Evolutionary conservation across 1,140 invertebrate species (phyloP), one percentile per base, ranked within the genome.

Genomic region (Cotesia typhae): DNA sequence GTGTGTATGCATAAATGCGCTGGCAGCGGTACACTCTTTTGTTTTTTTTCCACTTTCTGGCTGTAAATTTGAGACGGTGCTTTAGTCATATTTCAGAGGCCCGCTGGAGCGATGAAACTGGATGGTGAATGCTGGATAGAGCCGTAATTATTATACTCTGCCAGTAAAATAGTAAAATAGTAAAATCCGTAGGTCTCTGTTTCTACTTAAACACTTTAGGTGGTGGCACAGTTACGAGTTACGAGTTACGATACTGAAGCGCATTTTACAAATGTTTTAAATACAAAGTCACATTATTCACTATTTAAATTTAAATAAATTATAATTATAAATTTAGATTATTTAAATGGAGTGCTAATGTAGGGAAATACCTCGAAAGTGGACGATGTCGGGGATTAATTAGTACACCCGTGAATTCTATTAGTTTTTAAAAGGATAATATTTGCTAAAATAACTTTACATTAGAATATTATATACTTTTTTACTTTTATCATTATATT

Each of bases 61-160:
- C 36, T 41, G 37, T 61, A 60, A 17, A 51, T 61, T 70, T 28
- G 28, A 38, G 28, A 17, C 59, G 60, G 60, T 70, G 60, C 67
- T 36, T 38, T 37, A 69, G 57, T 70, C 59, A 70, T 70, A 70
- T 64, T 70, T 70, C 59, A 70, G 47, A 35, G 36, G 37, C 59
- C 60, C 59, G 69, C 53, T 60, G 59, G 59, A 64, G 47, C 69
- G 69, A 70, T 60, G 69, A 70, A 70, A 70, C 69, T 70, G 60
- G 59, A 70, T 70, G 59, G 28, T 70, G 60, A 38, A 70, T 70
- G 59, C 69, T 70, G 60, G 59, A 70, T 70, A 41, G 69, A 70
- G 59, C 63, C 38, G 69, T 70, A 70, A 64, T 70, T 70, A 60
- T 70, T 70, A 38, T 70, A 61, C 69, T 35, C 20, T 36, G 60